Conservation (phyloP, 1,140 invertebrate species). For the Sminthurinus signatus region DNA sequence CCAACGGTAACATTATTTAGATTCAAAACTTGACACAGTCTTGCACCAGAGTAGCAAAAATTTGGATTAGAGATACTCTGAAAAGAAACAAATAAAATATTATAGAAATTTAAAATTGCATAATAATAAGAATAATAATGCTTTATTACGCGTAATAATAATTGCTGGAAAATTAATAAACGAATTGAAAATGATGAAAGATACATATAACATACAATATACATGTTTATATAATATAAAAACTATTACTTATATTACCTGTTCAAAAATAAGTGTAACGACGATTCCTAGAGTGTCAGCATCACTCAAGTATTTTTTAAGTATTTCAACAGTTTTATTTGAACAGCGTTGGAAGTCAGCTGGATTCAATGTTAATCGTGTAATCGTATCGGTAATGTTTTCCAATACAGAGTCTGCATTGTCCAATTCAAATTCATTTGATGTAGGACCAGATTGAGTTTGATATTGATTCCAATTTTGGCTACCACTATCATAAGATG, state of each 20-base stretch:
- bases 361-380: slow-evolving; percentile 21
- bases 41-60: slow-evolving; percentile 34
- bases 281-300: slow-evolving; percentile 33
- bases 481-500: too few species aligned
- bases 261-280: slow-evolving; percentile 32
- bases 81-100: not conserved
- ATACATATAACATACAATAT: too few species aligned
- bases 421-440: too few species aligned
- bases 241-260: too few species aligned
- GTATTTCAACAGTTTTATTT: slow-evolving; percentile 18
- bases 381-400: slow-evolving; percentile 29
- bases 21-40: slow-evolving; percentile 23
- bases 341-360: slow-evolving; percentile 20
- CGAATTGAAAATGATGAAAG: too few species aligned
- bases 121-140: too few species aligned
- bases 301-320: slow-evolving; percentile 23
- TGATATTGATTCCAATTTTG: too few species aligned
- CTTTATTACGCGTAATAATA: too few species aligned
- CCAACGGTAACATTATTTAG: slow-evolving; percentile 24
- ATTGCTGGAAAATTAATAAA: too few species aligned
- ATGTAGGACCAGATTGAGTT: too few species aligned
- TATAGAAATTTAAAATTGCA: too few species aligned
- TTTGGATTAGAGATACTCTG: slow-evolving; percentile 33
- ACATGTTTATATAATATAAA: not conserved
- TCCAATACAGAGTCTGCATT: slow-evolving; percentile 19